Evolutionary conservation across 2,113 vertebrate species (phyloP).

Genomic region (Equus quagga): DNA sequence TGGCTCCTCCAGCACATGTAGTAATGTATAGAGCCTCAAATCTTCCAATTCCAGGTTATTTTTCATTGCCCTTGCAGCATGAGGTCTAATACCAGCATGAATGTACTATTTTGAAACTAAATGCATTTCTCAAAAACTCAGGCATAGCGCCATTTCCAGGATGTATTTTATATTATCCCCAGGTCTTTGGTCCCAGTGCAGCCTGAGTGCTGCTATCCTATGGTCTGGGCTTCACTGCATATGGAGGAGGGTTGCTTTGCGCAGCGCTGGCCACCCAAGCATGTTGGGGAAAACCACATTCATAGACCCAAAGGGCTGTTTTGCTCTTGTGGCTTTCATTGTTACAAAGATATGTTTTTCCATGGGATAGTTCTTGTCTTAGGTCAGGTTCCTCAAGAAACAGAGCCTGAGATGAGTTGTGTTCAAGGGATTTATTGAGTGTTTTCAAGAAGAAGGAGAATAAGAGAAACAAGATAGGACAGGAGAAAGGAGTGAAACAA

Average conservation of each 20-base stretch:
- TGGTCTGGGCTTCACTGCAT: background rate
- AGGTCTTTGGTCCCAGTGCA: background rate
- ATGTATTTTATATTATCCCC: constrained; percentile 22
- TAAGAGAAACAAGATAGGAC: background rate
- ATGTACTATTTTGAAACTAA: constrained; percentile 76
- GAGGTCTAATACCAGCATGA: constrained; percentile 64
- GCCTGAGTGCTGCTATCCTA: background rate
- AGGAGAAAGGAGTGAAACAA: background rate
- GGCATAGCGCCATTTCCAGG: constrained; percentile 68
- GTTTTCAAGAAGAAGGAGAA: background rate
- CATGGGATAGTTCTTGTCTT: background rate
- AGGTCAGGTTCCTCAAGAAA: constrained; percentile 15
- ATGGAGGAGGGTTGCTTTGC: background rate
- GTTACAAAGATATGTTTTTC: background rate
- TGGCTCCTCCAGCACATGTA: background rate
- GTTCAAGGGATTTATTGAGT: constrained; percentile 35
- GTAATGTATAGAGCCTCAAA: constrained; percentile 33
- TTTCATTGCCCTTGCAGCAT: constrained; percentile 60
- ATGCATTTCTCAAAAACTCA: constrained; percentile 74
- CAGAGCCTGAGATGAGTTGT: constrained; percentile 28
- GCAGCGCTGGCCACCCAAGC: background rate
- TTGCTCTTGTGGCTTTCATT: background rate
- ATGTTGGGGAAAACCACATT: background rate
- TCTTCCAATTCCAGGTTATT: constrained; percentile 63
- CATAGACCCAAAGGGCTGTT: background rate